phyloP scores from a whole-genome alignment of 2,113 vertebrate genomes.

The Silurus glanis region DNA sequence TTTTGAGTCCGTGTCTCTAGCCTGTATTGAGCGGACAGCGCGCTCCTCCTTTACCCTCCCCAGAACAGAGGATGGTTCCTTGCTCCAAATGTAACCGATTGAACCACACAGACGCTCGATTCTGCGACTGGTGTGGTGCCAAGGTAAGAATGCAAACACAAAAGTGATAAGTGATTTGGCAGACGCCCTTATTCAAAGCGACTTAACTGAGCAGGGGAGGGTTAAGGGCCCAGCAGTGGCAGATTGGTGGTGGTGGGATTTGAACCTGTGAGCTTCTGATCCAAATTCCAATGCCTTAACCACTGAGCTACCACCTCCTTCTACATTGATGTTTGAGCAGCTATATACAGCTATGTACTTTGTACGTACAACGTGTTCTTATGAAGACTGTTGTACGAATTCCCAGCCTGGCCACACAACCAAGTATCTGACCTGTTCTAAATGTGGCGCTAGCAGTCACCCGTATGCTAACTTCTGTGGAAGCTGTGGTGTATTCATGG shows the following conservation, averaged over 20 bases:
- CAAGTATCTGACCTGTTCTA: conserved; percentile 72
- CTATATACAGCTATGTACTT: no score
- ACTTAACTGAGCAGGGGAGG: no score
- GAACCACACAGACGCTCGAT: conserved; percentile 72
- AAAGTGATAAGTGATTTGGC: background rate
- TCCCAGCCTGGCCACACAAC: conserved; percentile 65
- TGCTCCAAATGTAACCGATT: conserved; percentile 76
- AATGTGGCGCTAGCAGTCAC: conserved; percentile 78
- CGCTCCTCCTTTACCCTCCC: conserved; percentile 47
- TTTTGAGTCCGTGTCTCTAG: conserved; percentile 51
- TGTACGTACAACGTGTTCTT: no score
- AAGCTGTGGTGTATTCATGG: conserved; percentile 77
- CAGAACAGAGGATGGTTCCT: conserved; percentile 59
- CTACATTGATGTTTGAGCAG: no score
- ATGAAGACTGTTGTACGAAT: no score
- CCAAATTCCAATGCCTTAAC: no score
- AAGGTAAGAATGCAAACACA: conserved; percentile 64
- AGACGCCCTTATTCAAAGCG: no score
- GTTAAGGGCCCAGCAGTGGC: no score
- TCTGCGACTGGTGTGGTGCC: conserved; percentile 85
- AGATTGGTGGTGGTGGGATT: no score
- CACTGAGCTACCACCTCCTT: no score
- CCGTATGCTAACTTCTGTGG: conserved; percentile 78
- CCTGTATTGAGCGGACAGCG: conserved; percentile 47
- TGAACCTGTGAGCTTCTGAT: no score